Conservation (phyloP, 2,888 invertebrate genomes). For the Allophyes oxyacanthae region DNA sequence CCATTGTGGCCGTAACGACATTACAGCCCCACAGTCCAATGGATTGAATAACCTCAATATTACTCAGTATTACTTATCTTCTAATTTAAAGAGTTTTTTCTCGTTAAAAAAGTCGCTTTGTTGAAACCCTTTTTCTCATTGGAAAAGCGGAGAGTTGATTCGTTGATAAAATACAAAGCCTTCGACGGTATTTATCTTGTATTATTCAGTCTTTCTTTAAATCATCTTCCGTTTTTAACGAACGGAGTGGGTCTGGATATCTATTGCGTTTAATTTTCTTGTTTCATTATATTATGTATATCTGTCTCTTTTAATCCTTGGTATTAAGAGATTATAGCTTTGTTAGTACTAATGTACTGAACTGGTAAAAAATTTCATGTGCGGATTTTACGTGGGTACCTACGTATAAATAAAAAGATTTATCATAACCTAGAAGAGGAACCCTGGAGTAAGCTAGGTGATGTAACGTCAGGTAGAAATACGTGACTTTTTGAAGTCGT, state of each 20-base stretch:
- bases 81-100: conserved; percentile 67
- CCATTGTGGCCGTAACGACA: conserved; percentile 79
- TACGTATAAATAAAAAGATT: no score
- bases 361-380: no score
- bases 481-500: no score
- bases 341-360: no score
- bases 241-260: conserved; percentile 43
- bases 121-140: conserved; percentile 68
- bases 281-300: no score
- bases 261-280: conserved; percentile 29
- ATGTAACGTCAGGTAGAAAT: no score
- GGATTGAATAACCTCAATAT: conserved; percentile 76
- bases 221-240: conserved; percentile 62
- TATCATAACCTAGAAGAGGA: no score
- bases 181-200: conserved; percentile 67
- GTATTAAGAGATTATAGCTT: no score
- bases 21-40: conserved; percentile 69
- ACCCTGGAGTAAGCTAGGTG: no score
- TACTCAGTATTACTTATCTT: conserved; percentile 70
- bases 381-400: no score
- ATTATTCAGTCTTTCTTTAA: conserved; percentile 64
- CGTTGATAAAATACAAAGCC: conserved; percentile 73
- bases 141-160: conserved; percentile 70
- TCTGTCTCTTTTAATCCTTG: no score
- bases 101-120: conserved; percentile 69